Evolutionary conservation across 2,797 vertebrate species (phyloP), one percentile per base, ranked within the genome.

Genomic region (Notamacropus eugenii): DNA sequence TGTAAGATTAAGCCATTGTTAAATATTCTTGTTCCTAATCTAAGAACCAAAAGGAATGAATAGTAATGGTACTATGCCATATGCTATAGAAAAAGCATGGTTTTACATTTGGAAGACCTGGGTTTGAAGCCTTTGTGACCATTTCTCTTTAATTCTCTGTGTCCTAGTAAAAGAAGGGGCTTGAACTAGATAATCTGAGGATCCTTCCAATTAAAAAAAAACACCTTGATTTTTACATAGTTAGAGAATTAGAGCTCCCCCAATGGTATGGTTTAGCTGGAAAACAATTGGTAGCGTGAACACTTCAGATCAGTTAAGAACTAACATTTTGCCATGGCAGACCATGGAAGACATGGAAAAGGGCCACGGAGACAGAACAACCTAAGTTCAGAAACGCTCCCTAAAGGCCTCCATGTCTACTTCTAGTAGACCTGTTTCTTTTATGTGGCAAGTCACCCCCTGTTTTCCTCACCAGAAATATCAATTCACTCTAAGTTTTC

Each of bases 21-120:
- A 94, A 0, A 46, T 40, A 93, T 55, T 94, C 91, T 90, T 91
- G 59, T 19, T 95, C 94, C 92, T 58, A 50, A 95, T 93, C 91
- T 95, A 50, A 95, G 74, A 93, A 90, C 28, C 82, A 62, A 95
- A 96, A 62, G 27, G 50, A 54, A 93, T 8, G 74, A 74, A 62
- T 0, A 59, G 54, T 57, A 96, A 62, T 90, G 16, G n/a, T 46
- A 46, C 8, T 46, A 46, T 10, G 24, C 5, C 67, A 46, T 4
- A 40, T 9, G 67, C n/a, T 40, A 40, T 74, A 9, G 62, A n/a
- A 67, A n/a, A 14, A 67, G 16, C 4, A 74, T 22, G 16, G 16
- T 24, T 0, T 19, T 50, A 67, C 28, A 90, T 54, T 13, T 5
- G 58, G 50, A 90, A 29, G 46, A 34, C 46, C 11, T 90, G 52